Percentiles rank a stretch among this genome's conserved stretches.
phyloP scores from a whole-genome alignment of 2,113 vertebrate species.

The Phrynosoma blainvillii region DNA sequence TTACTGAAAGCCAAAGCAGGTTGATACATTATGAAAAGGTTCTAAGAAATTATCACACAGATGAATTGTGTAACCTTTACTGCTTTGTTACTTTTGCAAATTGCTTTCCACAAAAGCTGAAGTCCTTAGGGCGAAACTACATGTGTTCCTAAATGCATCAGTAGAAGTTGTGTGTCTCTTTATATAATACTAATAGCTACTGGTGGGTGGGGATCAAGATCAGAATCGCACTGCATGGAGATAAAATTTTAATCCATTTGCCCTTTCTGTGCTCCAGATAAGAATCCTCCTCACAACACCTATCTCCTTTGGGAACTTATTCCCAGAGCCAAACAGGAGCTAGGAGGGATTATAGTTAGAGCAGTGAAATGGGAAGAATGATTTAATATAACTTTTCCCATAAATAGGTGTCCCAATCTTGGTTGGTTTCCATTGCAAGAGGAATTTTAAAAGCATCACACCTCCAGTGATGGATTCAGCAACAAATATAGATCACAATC shows the following conservation, averaged over 20 bases:
- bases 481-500: not conserved
- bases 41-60: slow-evolving; percentile 36
- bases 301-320: not conserved
- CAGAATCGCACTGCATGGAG: not conserved
- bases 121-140: not conserved
- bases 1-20: slow-evolving; percentile 20
- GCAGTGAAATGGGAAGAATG: not conserved
- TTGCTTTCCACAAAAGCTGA: not conserved
- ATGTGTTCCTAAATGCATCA: not conserved
- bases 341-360: too few relatives aligned
- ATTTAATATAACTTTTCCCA: not conserved
- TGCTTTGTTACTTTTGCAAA: not conserved
- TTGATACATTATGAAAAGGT: slow-evolving; percentile 31
- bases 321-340: not conserved
- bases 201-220: not conserved
- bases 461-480: not conserved
- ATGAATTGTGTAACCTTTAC: slow-evolving; percentile 4
- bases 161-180: not conserved
- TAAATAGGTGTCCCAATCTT: not conserved
- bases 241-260: not conserved
- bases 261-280: not conserved
- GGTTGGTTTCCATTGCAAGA: not conserved
- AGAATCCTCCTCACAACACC: not conserved
- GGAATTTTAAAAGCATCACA: not conserved
- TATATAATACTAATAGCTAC: not conserved